Percentiles rank a stretch among this genome's conserved stretches.
Conservation (phyloP, 2,113 vertebrate species). For the Catharus minimus region DNA sequence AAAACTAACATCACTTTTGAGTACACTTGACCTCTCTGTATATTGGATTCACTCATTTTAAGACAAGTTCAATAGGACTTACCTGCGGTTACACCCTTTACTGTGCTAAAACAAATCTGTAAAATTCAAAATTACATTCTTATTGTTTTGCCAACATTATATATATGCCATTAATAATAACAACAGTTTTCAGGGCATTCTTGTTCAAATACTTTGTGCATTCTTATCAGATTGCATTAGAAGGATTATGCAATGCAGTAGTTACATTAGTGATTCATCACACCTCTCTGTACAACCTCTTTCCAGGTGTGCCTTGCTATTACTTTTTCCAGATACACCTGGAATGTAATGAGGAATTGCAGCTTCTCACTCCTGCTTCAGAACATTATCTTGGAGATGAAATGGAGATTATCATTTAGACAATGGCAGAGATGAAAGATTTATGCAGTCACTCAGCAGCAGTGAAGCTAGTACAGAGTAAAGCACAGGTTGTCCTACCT, state of each 20-base stretch:
- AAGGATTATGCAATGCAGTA: neutral
- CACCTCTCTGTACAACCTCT: neutral
- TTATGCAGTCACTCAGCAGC: neutral
- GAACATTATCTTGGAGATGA: neutral
- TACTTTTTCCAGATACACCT: neutral
- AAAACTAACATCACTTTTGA: neutral
- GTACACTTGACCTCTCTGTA: neutral
- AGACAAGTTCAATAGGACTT: neutral
- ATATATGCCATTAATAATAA: neutral
- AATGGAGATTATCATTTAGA: neutral
- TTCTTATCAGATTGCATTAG: neutral
- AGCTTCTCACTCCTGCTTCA: neutral
- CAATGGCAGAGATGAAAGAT: neutral
- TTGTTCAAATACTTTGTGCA: neutral
- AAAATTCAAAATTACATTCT: neutral
- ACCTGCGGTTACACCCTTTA: neutral
- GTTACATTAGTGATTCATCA: neutral
- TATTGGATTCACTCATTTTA: neutral
- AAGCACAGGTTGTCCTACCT: rapidly evolving
- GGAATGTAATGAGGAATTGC: neutral
- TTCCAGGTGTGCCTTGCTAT: neutral
- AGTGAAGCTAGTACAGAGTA: neutral
- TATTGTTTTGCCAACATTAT: neutral
- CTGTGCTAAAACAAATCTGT: neutral
- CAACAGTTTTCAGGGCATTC: neutral